phyloP scores from a whole-genome alignment of 2,797 vertebrate species.

The Pseudopleuronectes americanus region DNA sequence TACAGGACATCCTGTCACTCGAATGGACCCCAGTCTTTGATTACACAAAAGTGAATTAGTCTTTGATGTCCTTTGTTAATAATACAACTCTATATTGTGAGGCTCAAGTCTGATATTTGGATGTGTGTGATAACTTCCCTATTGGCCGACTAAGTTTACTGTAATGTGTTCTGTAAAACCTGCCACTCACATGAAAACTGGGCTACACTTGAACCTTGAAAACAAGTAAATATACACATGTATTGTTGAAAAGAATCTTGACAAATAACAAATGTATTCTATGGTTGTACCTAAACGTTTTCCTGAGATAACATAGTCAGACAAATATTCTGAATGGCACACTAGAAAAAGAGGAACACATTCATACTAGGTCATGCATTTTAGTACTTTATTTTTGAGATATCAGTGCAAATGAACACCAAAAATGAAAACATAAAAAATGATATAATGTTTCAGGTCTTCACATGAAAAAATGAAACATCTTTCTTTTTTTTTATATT shows the following conservation, averaged over 20 bases:
- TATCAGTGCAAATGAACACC: slow-evolving; percentile 91
- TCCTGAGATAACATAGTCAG: background rate
- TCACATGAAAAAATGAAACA: slow-evolving; percentile 82
- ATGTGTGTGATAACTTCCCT: background rate
- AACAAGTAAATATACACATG: background rate
- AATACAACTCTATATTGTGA: slow-evolving; percentile 27
- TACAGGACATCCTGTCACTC: slow-evolving; percentile 76
- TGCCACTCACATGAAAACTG: background rate
- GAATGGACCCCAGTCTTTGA: slow-evolving; percentile 55
- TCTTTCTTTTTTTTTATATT: slow-evolving; percentile 67
- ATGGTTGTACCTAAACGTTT: background rate
- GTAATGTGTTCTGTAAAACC: slow-evolving; percentile 9
- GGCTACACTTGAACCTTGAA: background rate
- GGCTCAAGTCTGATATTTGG: slow-evolving; percentile 11
- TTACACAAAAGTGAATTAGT: slow-evolving; percentile 52
- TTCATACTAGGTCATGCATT: slow-evolving; percentile 81
- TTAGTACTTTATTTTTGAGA: slow-evolving; percentile 89
- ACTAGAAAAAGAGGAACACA: slow-evolving; percentile 67
- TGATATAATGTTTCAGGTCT: slow-evolving; percentile 81
- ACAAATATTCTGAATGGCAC: background rate
- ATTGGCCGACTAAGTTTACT: slow-evolving; percentile 5
- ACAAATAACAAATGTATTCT: background rate
- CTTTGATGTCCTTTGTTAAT: slow-evolving; percentile 59
- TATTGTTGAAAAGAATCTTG: background rate
- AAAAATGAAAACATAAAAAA: slow-evolving; percentile 85